A percentile compares a stretch with the other conserved stretches of the same genome.
Conservation (phyloP, 2,113 vertebrate genomes). For the Aphelocoma coerulescens region DNA sequence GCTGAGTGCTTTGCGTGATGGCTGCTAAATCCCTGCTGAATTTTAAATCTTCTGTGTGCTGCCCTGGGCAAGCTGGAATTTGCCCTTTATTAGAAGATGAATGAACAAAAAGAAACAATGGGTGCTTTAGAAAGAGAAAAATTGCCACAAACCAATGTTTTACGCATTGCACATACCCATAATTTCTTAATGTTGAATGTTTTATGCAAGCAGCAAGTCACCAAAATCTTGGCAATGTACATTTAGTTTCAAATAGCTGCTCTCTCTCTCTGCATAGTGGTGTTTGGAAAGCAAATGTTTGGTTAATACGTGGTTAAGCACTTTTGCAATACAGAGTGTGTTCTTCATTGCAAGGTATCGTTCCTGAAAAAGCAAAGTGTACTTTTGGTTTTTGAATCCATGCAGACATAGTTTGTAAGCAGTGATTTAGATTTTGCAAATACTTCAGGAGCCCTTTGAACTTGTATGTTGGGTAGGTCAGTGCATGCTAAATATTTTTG, state of each 20-base stretch:
- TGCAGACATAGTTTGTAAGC: constrained; percentile 6
- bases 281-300: constrained; percentile 63
- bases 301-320: constrained; percentile 47
- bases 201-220: not conserved
- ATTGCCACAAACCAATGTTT: not conserved
- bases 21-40: not conserved
- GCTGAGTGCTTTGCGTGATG: not conserved
- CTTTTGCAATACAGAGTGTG: constrained; percentile 22
- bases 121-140: not conserved
- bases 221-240: constrained; percentile 11
- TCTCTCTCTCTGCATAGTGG: not conserved
- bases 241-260: constrained; percentile 16
- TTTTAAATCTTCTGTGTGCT: not conserved
- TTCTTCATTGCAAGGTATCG: constrained; percentile 10
- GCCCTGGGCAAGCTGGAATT: not conserved
- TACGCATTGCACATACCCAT: not conserved
- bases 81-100: not conserved
- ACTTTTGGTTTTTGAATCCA: constrained; percentile 8
- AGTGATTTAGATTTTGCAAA: constrained; percentile 37
- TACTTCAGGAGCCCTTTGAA: constrained; percentile 41
- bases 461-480: not conserved
- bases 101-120: not conserved
- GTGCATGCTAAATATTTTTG: constrained; percentile 29
- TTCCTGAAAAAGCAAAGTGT: not conserved
- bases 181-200: constrained; percentile 9